Evolutionary conservation across 2,797 vertebrate species (phyloP), one percentile per base, ranked within the genome.

Genomic region (Ibycter americanus): DNA sequence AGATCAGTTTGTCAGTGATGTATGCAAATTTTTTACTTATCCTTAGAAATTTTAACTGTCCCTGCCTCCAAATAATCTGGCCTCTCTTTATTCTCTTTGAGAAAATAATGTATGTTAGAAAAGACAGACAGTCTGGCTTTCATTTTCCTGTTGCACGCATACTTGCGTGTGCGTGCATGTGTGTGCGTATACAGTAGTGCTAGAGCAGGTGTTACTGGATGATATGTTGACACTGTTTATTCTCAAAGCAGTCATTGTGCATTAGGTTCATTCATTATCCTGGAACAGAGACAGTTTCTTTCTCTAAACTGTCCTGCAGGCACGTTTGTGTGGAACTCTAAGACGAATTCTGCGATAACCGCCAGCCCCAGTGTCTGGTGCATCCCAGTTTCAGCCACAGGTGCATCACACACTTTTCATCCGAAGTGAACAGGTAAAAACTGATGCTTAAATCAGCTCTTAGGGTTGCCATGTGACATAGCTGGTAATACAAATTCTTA

Each of bases 191-290:
- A 10, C 0, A 82, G 81, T 12, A n/a, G 70, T 63, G 40, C 68
- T 80, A 56, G 56, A 93, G 81, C 88, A 96, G 87, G 91, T 90
- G 91, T 86, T 95, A 71, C 54, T 79, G 84, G 62, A 82, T 81
- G 87, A 85, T 63, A 58, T 80, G 79, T 38, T 92, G 81, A 93
- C 90, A 65, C 70, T 59, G 65, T 74, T 97, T 93, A 90, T 89
- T 96, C 91, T 97, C 78, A 85, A 90, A 90, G 83, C 89, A 56
- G 65, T 40, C 84, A 65, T 71, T 94, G 56, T 93, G 91, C 46
- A 44, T 46, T 76, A 83, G 85, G 87, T 44, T 90, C 68, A 87
- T 49, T 83, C 88, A 80, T 95, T 90, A 91, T 80, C 76, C 79
- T 52, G 82, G 91, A 87, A 67, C n/a, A 72, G 36, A 17, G 49